Evolutionary conservation across 1,140 invertebrate species (phyloP).

Genomic region (Cataglyphis hispanica): DNA sequence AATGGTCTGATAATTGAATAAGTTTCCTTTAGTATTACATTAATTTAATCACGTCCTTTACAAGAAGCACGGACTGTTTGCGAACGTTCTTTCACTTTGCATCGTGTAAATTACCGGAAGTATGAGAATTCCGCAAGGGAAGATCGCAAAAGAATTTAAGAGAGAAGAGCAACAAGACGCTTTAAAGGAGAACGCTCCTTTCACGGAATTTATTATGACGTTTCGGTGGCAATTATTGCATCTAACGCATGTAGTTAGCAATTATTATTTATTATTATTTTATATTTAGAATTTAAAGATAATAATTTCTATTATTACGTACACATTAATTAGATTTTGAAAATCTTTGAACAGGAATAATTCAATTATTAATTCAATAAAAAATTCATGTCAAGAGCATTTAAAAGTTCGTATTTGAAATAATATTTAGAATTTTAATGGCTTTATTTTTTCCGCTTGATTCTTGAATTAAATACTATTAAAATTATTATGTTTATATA

Average conservation of each 20-base stretch:
- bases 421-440: neutral
- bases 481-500: neutral
- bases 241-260: neutral
- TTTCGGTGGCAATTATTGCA: neutral
- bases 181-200: constrained; percentile 65
- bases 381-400: neutral
- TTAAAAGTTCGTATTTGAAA: neutral
- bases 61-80: constrained; percentile 43
- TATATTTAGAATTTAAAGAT: neutral
- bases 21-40: constrained; percentile 15
- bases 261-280: neutral
- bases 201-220: constrained; percentile 3
- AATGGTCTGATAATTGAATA: constrained; percentile 29
- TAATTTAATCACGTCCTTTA: constrained; percentile 48
- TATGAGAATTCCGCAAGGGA: constrained; percentile 40
- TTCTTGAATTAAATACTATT: neutral
- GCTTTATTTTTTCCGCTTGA: neutral
- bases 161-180: constrained; percentile 26
- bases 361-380: neutral
- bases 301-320: neutral
- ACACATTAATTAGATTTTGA: neutral
- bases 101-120: constrained; percentile 46
- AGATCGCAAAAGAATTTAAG: constrained; percentile 52
- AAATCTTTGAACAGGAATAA: neutral
- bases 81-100: constrained; percentile 46